Evolutionary conservation across 2,888 invertebrate genomes (phyloP), one percentile per base, ranked within the genome.

Genomic region (Dolichomitus sp.): DNA sequence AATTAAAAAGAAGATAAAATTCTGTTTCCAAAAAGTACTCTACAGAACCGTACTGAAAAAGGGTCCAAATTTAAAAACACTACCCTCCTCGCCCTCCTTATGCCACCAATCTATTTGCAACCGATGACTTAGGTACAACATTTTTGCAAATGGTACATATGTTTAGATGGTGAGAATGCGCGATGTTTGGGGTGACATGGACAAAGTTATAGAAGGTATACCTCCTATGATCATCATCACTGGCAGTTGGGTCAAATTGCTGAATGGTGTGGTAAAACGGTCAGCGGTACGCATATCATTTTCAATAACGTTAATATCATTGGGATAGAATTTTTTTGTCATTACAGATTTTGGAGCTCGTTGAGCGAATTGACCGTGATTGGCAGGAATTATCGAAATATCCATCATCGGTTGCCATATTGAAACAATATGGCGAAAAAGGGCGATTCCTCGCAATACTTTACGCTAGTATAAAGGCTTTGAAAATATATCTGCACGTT

Each of bases 341-440:
- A 11, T 72, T 72, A 19, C 54, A 81, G 78, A 0, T 81, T 2
- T 14, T 37, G 50, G 40, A 68, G 17, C 63, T 66, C 23, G 30
- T 73, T 14, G 11, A 40, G 4, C 59, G 54, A 40, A 63, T 81
- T 1, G 23, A 63, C 2, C 17, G 40, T 14, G 78, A 77, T 17
- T 81, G 81, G 81, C 11, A 65, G 7, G 33, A 5, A 42, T 61
- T 73, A 12, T 37, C 61, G 5, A 40, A 68, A 9, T 68, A 23
- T 42, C 48, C 81, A 37, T 69, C 72, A 11, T 54, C 66, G 11
- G 17, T 54, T 4, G 30, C 4, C 5, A 69, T 78, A 48, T 33
- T 78, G 57, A 27, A 81, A 9, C 69, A 33, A 78, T 45, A 81
- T 45, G 61, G 69, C 14, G 42, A 17, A 5, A 19, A 57, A 61